Evolutionary conservation across 2,888 invertebrate genomes (phyloP).

Genomic region (Pheosia tremula): DNA sequence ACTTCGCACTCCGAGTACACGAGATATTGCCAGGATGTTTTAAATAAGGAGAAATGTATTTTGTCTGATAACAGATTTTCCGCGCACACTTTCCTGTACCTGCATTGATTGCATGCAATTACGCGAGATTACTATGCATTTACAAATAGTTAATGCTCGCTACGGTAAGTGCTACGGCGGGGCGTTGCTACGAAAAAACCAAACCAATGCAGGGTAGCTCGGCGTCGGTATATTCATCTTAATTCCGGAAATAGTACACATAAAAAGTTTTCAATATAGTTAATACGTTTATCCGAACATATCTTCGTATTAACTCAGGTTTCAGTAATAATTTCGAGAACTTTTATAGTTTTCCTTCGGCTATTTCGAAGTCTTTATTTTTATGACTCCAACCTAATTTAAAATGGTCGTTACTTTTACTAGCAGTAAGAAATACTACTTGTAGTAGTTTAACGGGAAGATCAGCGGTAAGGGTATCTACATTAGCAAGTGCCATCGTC

Average conservation of each 20-base stretch:
- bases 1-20: constrained; percentile 26
- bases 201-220: not conserved
- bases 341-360: not conserved
- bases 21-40: constrained; percentile 31
- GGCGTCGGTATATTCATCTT: not conserved
- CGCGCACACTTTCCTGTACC: constrained; percentile 7
- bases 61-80: constrained; percentile 7
- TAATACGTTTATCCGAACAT: too few species aligned
- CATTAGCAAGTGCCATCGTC: not conserved
- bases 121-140: not conserved
- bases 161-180: constrained; percentile 3
- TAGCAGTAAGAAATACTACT: not conserved
- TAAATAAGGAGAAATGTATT: constrained; percentile 15
- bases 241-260: too few species aligned
- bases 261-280: too few species aligned
- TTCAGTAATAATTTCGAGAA: not conserved
- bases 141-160: constrained; percentile 1
- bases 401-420: constrained; percentile 1
- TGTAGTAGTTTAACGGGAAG: constrained; percentile 4
- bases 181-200: not conserved
- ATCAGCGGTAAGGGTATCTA: not conserved
- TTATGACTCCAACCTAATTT: not conserved
- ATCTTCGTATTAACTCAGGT: not conserved
- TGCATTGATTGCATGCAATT: constrained; percentile 12
- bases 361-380: not conserved